A percentile compares a stretch with the other conserved stretches of the same genome.
These are phyloP conservation scores for Chaetophractus vellerosus DNA, from an alignment of 2,797 vertebrate genomes.

Conservation along the genomic window DNA sequence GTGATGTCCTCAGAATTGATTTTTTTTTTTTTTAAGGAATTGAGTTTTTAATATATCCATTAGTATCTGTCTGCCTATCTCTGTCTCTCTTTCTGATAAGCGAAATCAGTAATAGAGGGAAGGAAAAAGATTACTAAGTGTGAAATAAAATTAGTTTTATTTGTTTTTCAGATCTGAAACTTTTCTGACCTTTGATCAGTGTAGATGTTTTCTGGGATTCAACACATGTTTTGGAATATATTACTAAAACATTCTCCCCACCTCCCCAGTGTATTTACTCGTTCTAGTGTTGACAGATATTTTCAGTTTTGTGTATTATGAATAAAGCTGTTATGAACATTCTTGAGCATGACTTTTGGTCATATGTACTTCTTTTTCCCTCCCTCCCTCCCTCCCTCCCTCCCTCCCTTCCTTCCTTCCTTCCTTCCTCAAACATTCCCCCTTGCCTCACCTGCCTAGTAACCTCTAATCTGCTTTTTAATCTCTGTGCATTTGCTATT, in stretches of 20 bases:
- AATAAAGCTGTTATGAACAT: too few relatives aligned
- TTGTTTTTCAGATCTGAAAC: slow-evolving; percentile 52
- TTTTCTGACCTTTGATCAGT: slow-evolving; percentile 48
- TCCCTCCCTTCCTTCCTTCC: too few relatives aligned
- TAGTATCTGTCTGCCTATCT: not conserved
- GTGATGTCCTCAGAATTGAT: slow-evolving; percentile 39
- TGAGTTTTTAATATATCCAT: slow-evolving; percentile 56
- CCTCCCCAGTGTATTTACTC: too few relatives aligned
- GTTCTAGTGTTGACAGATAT: too few relatives aligned
- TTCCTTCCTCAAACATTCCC: too few relatives aligned
- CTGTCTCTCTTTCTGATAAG: not conserved
- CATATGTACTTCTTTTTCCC: too few relatives aligned
- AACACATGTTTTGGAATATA: slow-evolving; percentile 49
- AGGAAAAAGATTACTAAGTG: slow-evolving; percentile 48
- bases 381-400: too few relatives aligned
- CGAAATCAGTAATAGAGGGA: slow-evolving; percentile 51
- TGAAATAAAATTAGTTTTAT: slow-evolving; percentile 46
- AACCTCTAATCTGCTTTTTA: too few relatives aligned
- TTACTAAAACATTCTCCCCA: not conserved
- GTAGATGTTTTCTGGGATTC: not conserved
- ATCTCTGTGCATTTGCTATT: too few relatives aligned
- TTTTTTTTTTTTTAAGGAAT: slow-evolving; percentile 23
- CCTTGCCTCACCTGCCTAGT: too few relatives aligned
- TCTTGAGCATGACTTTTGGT: too few relatives aligned
- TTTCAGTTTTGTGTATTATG: too few relatives aligned